Evolutionary conservation across 1,140 invertebrate species (phyloP).

Genomic region (Drosophila ercepeae): DNA sequence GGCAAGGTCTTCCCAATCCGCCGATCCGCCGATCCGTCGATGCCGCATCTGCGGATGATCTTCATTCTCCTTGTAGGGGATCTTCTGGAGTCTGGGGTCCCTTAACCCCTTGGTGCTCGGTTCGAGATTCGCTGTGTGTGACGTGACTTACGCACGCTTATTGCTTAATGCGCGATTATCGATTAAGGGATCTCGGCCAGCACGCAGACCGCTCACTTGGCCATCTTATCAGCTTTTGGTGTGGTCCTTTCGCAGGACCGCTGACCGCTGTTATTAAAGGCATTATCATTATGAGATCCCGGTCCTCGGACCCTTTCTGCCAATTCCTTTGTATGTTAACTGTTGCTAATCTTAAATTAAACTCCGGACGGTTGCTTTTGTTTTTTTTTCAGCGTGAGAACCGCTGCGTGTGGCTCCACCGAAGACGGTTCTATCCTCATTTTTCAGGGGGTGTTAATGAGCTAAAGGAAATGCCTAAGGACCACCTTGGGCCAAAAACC

Average conservation of each 20-base stretch:
- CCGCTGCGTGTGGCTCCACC: conserved; percentile 65
- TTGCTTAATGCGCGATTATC: conserved; percentile 71
- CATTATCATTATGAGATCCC: conserved; percentile 74
- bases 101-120: conserved; percentile 3
- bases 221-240: conserved; percentile 72
- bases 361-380: conserved; percentile 37
- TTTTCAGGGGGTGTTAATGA: conserved; percentile 65
- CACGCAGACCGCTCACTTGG: conserved; percentile 45
- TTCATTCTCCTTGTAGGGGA: background rate
- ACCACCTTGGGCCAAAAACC: conserved; percentile 44
- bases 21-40: background rate
- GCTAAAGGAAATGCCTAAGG: conserved; percentile 67
- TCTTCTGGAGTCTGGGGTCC: background rate
- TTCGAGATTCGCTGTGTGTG: conserved; percentile 10
- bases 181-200: conserved; percentile 63
- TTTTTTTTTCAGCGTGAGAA: conserved; percentile 61
- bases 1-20: conserved; percentile 58
- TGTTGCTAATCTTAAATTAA: conserved; percentile 79
- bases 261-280: conserved; percentile 73
- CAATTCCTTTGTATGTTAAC: conserved; percentile 70
- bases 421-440: background rate
- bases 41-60: conserved; percentile 35
- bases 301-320: conserved; percentile 16
- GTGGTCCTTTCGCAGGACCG: conserved; percentile 45
- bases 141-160: conserved; percentile 79